Conservation (phyloP, 1,140 invertebrate genomes). For the Hyles vespertilio region DNA sequence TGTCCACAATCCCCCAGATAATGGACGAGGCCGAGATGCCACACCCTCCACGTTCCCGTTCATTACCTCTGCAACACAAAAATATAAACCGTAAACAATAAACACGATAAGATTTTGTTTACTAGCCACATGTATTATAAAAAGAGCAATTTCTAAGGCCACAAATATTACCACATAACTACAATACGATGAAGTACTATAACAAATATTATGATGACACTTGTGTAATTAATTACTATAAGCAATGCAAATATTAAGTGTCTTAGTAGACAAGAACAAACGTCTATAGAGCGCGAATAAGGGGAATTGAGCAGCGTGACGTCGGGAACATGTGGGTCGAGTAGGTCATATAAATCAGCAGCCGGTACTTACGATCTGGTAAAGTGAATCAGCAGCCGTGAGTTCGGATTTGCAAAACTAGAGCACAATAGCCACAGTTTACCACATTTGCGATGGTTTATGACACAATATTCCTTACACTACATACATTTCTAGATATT, state of each 20-base stretch:
- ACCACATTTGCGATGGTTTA: slow-evolving; percentile 14
- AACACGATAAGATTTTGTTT: not conserved
- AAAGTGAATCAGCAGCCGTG: slow-evolving; percentile 15
- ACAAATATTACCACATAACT: no score
- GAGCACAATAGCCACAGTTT: slow-evolving; percentile 43
- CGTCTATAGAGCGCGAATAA: no score
- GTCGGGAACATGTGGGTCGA: slow-evolving; percentile 1
- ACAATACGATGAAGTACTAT: no score
- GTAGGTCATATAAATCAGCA: slow-evolving; percentile 6
- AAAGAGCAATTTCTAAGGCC: no score
- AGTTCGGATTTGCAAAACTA: slow-evolving; percentile 33
- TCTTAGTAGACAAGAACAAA: no score
- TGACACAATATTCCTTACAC: not conserved
- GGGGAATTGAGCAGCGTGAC: no score
- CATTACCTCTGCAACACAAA: slow-evolving; percentile 56
- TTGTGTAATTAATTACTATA: no score
- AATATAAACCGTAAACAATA: not conserved
- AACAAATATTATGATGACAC: no score
- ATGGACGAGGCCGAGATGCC: slow-evolving; percentile 50
- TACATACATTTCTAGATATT: not conserved
- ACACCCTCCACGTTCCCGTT: slow-evolving; percentile 44
- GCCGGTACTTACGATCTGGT: slow-evolving; percentile 15
- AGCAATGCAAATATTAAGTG: not conserved
- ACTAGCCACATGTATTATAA: no score
- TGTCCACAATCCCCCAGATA: slow-evolving; percentile 60